These are phyloP conservation scores for Manduca sexta DNA, from an alignment of 1,140 invertebrate genomes.

Conservation along the genomic window DNA sequence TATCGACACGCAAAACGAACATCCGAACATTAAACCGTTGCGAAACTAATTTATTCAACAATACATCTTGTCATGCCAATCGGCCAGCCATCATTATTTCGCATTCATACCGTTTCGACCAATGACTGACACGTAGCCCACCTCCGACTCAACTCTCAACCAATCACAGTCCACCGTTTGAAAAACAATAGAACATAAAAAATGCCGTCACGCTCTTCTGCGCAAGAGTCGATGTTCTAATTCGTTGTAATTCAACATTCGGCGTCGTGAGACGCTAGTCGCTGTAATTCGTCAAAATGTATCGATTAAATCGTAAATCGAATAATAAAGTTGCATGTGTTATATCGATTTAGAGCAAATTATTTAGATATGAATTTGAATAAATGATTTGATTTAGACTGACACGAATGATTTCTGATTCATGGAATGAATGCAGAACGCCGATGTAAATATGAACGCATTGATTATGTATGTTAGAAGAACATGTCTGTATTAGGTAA, in stretches of 20 bases:
- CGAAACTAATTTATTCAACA: slow-evolving; percentile 58
- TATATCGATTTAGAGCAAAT: too few species aligned
- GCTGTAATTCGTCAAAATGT: not conserved
- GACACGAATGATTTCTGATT: too few species aligned
- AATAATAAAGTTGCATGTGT: too few species aligned
- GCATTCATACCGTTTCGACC: slow-evolving; percentile 48
- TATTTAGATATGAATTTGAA: too few species aligned
- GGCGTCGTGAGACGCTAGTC: not conserved
- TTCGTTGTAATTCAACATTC: slow-evolving; percentile 21
- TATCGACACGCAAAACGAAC: too few species aligned
- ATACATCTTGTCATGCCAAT: slow-evolving; percentile 55
- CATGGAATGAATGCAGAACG: too few species aligned
- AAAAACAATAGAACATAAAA: slow-evolving; percentile 72
- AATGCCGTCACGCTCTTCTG: slow-evolving; percentile 52
- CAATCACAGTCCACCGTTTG: slow-evolving; percentile 50
- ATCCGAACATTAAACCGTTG: too few species aligned
- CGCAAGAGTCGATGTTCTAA: slow-evolving; percentile 39
- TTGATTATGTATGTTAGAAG: too few species aligned
- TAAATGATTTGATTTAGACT: too few species aligned
- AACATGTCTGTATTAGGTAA: too few species aligned
- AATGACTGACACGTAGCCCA: slow-evolving; percentile 33
- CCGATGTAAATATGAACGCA: too few species aligned
- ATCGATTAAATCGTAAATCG: too few species aligned
- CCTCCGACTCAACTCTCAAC: slow-evolving; percentile 41
- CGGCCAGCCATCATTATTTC: slow-evolving; percentile 60